Evolutionary conservation across 2,113 vertebrate species (phyloP), one percentile per base, ranked within the genome.

Genomic region (Rana temporaria): DNA sequence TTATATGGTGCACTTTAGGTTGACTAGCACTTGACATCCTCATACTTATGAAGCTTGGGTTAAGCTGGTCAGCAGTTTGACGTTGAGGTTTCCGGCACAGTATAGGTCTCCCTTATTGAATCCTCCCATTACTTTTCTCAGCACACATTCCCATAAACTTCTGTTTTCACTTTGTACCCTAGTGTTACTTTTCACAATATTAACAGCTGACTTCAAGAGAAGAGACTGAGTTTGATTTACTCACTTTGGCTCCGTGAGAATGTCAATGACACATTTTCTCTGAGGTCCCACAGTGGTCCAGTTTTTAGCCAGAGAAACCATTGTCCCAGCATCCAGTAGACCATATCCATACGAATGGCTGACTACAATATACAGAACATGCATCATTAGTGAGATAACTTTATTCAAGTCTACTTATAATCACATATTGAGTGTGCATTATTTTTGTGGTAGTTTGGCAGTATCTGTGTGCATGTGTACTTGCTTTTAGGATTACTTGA

Each of bases 341-440:
- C 98, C 98, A 0, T 98, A 99, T 73, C 98, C 98, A 0, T 98
- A 99, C 0, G 98, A 98, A 68, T 99, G 98, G 90, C 98, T 99
- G 88, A 99, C 98, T 99, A 92, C 1, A 55, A 85, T 11, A 70
- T 79, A 87, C 22, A 85, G 55, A 87, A 56, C 4, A 62, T 15
- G 63, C 26, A 48, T 48, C 42, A 48, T 48, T 48, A 48, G 42
- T 48, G 42, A 48, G 9, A 48, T 2, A 48, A 48, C 6, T 42
- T 4, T 48, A 48, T 48, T 48, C 12, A 48, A 48, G 34, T 48
- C 42, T 48, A 48, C 9, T 48, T 48, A 48, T 48, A 12, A 12
- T 14, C 42, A 12, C 11, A 1, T 48, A 38, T 38, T 38, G 1
- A 2, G 34, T 2, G 8, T 48, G 42, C 3, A 48, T 12, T 48